These are phyloP conservation scores for Hirtodrosophila histrioides DNA, from an alignment of 2,888 invertebrate genomes.

Conservation along the genomic window DNA sequence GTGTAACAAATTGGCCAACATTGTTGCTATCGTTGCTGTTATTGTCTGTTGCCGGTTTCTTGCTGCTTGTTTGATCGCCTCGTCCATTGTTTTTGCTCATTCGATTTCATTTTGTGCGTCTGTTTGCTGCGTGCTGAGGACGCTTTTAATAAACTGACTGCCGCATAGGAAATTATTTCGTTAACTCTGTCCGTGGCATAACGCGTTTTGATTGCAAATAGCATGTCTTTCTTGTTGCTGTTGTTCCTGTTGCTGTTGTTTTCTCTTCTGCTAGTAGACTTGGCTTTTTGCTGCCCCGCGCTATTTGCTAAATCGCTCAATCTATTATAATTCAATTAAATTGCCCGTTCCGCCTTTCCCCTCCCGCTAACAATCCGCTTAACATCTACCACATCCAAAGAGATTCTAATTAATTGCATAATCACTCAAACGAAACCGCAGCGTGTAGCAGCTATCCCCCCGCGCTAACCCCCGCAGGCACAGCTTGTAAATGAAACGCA, in stretches of 20 bases:
- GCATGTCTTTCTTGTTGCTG: conserved; percentile 6
- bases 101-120: conserved; percentile 7
- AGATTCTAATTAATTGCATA: conserved; percentile 77
- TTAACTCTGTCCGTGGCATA: conserved; percentile 48
- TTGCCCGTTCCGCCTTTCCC: conserved; percentile 3
- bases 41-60: conserved; percentile 33
- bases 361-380: conserved; percentile 34
- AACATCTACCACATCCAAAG: conserved; percentile 57
- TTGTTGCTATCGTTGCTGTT: conserved; percentile 23
- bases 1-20: conserved; percentile 50
- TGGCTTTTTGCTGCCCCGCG: conserved; percentile 5
- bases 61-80: conserved; percentile 34
- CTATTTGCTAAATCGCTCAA: conserved; percentile 7
- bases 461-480: background rate
- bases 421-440: conserved; percentile 74
- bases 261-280: background rate
- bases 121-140: conserved; percentile 32
- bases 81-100: conserved; percentile 45
- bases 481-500: conserved; percentile 66
- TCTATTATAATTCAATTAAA: conserved; percentile 65
- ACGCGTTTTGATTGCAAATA: conserved; percentile 52
- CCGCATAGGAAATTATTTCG: conserved; percentile 65
- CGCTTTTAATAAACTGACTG: conserved; percentile 68
- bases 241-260: conserved; percentile 7
- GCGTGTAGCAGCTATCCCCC: background rate